Percentiles rank a stretch among this genome's conserved stretches.
These are phyloP conservation scores for Trachelus stipa DNA, from an alignment of 2,888 invertebrate genomes.

Conservation along the genomic window DNA sequence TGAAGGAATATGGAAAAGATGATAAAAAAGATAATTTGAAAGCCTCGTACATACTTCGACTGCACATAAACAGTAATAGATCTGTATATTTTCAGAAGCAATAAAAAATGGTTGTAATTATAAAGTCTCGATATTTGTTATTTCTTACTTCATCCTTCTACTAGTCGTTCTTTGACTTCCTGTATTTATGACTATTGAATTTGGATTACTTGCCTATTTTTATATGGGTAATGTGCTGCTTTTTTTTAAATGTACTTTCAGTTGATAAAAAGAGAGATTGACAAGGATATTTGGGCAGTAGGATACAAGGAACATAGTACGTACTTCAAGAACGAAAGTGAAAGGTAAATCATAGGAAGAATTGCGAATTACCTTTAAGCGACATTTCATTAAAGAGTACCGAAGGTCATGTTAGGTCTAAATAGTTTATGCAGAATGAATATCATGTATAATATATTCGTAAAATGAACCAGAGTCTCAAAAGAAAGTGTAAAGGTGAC, in stretches of 20 bases:
- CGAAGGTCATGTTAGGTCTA: not conserved
- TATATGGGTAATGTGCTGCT: not conserved
- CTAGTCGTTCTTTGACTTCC: not conserved
- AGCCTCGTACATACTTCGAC: constrained; percentile 13
- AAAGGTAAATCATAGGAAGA: not conserved
- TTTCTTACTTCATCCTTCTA: not conserved
- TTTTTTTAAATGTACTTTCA: not conserved
- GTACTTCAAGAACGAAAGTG: constrained; percentile 9
- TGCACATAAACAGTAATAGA: constrained; percentile 22
- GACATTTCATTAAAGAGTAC: not conserved
- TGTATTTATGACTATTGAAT: too few species aligned
- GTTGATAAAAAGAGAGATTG: not conserved
- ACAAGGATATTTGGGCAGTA: not conserved
- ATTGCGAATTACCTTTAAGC: not conserved
- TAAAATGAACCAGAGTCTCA: not conserved
- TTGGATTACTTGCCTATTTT: not conserved
- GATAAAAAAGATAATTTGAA: not conserved
- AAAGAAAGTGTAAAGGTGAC: not conserved
- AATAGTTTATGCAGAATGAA: not conserved
- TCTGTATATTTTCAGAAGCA: constrained; percentile 54
- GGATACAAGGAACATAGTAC: not conserved
- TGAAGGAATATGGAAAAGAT: not conserved
- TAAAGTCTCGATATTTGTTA: not conserved
- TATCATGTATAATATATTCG: not conserved
- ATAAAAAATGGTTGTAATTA: constrained; percentile 37